Evolutionary conservation across 2,797 vertebrate genomes (phyloP), one percentile per base, ranked within the genome.

Genomic region (Brotula barbata): DNA sequence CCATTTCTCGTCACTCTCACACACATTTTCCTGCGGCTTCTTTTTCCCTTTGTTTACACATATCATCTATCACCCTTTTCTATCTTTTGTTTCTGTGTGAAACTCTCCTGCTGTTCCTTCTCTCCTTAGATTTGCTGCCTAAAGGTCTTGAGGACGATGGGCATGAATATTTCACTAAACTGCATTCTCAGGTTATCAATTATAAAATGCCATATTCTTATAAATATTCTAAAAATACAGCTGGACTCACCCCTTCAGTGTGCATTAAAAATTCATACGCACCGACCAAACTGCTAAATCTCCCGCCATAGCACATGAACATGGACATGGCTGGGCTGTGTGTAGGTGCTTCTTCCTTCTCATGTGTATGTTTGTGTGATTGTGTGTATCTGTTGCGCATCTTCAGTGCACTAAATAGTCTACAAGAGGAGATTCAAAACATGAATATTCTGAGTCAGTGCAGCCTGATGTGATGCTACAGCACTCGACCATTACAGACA

Each of bases 161-260:
- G 13, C 75, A 89, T 92, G 41, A 88, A 91, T 92, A 85, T 89
- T 92, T 92, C 70, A 92, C 79, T 71, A 81, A 87, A 85, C 84
- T 84, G 88, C 89, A 91, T 91, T 89, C 90, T 89, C 60, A 74
- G 75, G 74, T 88, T 88, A 91, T 92, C 87, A 92, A 93, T 91
- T 90, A 91, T 92, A 85, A 88, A 92, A 90, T 86, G 83, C 79
- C 75, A 83, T 87, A 86, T 90, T 91, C 85, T 75, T 90, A 90
- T 88, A 88, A 89, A 90, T 91, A 90, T 89, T 89, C 88, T 89
- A 90, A 92, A 92, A 92, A 85, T 91, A 91, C 82, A 83, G 83
- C 82, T 51, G 80, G 85, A 87, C 84, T 84, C 79, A 76, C 64
- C 56, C 83, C 75, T 74, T 80, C 77, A 44, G 71, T 64, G 46